phyloP scores from a whole-genome alignment of 2,797 vertebrate species.

The Hyperoplus immaculatus region DNA sequence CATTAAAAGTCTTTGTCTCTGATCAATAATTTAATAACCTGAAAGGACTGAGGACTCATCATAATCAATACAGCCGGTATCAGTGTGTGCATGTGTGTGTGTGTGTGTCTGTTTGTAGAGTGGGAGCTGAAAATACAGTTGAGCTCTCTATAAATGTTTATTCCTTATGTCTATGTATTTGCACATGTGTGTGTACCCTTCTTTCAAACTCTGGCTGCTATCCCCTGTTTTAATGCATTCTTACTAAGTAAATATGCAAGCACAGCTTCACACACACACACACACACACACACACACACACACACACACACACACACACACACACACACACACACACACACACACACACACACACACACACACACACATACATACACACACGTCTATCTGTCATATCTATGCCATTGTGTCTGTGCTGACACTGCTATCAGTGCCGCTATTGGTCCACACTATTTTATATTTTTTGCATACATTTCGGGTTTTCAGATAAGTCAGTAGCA shows the following conservation, averaged over 20 bases:
- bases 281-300: neutral
- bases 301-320: neutral
- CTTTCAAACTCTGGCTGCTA: conserved; percentile 27
- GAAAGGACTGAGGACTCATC: conserved; percentile 84
- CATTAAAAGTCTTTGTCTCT: conserved; percentile 78
- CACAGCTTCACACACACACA: neutral
- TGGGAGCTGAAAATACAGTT: conserved; percentile 25
- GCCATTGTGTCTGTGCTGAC: neutral
- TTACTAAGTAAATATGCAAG: conserved; percentile 11
- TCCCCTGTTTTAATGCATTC: conserved; percentile 16
- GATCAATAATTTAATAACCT: conserved; percentile 88
- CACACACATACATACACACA: neutral
- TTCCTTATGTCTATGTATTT: neutral
- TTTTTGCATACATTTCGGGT: neutral
- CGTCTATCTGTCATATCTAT: too few species aligned
- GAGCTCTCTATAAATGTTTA: conserved; percentile 18
- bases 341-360: neutral
- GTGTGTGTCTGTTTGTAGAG: neutral
- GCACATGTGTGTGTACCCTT: conserved; percentile 22
- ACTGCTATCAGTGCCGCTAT: neutral
- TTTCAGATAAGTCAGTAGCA: neutral
- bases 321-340: neutral
- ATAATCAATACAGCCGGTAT: conserved; percentile 78
- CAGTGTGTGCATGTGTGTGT: conserved; percentile 16
- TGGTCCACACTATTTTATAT: neutral